Percentiles rank a stretch among this genome's conserved stretches.
These are phyloP conservation scores for Camelus bactrianus DNA, from an alignment of 2,113 vertebrate species.

Conservation along the genomic window DNA sequence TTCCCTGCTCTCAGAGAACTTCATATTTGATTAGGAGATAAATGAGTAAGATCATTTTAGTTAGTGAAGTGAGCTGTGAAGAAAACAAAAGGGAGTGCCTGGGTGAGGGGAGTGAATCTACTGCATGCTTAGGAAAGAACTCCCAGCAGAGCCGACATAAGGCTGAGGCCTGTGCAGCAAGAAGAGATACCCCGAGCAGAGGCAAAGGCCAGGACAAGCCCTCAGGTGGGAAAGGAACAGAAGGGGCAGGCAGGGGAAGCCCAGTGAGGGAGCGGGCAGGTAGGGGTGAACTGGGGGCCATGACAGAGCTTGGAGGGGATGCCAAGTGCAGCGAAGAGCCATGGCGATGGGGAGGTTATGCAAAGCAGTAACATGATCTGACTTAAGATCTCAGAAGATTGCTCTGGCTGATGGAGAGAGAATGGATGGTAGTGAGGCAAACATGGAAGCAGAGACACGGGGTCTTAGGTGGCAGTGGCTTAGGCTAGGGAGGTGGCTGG, in stretches of 20 bases:
- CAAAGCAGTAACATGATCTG: background rate
- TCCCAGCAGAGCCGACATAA: fast-evolving
- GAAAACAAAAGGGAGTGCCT: background rate
- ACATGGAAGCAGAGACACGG: background rate
- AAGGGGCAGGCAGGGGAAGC: fast-evolving
- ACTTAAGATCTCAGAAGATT: background rate
- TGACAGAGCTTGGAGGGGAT: background rate
- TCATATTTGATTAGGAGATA: background rate
- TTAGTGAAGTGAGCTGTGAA: background rate
- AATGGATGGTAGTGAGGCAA: background rate
- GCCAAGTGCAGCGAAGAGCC: background rate
- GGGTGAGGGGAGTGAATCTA: background rate
- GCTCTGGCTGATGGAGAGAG: background rate
- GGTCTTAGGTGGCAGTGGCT: background rate
- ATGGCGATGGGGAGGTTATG: background rate
- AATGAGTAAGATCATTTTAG: background rate
- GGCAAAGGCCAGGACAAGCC: background rate
- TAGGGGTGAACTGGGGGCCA: background rate
- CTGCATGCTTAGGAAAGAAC: background rate
- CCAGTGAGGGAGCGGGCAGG: fast-evolving
- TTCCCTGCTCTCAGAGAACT: background rate
- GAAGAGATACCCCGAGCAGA: background rate
- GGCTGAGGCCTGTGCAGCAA: background rate
- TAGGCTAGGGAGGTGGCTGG: background rate
- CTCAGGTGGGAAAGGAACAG: background rate